Base-by-base conservation (phyloP, 2,888 invertebrate genomes). In the Pardosa pseudoannulata region DNA sequence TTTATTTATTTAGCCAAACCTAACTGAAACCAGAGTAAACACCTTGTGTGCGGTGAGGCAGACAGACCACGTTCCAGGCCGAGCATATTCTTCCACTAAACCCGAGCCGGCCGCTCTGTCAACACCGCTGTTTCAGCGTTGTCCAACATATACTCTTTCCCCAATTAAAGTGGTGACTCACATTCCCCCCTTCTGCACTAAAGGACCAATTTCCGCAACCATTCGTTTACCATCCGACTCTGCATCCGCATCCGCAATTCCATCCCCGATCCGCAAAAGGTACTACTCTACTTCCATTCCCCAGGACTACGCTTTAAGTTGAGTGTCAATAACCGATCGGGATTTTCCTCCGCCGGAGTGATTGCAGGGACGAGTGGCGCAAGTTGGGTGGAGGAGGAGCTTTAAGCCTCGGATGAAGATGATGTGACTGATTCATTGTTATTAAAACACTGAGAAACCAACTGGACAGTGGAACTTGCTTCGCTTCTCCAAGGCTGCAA, bases 181-280 rank as follows among this genome's bases (percentile, higher is more conserved):
- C 32, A 67, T 41, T 32, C 71, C n/a, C 72, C 81, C 62, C n/a
- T 68, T 29, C 39, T 19, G 68, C 36, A n/a, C 67, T 50, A 73
- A 72, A 83, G 83, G 78, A 72, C 78, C 83, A 83, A 83, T 83
- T 83, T 83, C 83, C 83, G 83, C 72, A 74, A 64, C 75, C 75
- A 75, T 82, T 82, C 81, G 81, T 82, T 82, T 82, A 74, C 83
- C 73, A 67, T 73, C 65, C 80, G 41, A 64, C 72, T 46, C 32
- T 67, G 32, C 80, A 41, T 78, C 78, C 78, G 70, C 62, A 62
- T 71, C 71, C 68, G 67, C 56, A 36, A 23, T 23, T 56, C 23
- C 56, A 56, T 56, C 41, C 41, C 16, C 41, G 11, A 16, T 46
- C 56, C 56, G 13, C 7, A 23, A 23, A 56, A 56, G 56, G 56